Base-by-base conservation (phyloP, 2,888 invertebrate genomes). In the Alloplasta piceator region DNA sequence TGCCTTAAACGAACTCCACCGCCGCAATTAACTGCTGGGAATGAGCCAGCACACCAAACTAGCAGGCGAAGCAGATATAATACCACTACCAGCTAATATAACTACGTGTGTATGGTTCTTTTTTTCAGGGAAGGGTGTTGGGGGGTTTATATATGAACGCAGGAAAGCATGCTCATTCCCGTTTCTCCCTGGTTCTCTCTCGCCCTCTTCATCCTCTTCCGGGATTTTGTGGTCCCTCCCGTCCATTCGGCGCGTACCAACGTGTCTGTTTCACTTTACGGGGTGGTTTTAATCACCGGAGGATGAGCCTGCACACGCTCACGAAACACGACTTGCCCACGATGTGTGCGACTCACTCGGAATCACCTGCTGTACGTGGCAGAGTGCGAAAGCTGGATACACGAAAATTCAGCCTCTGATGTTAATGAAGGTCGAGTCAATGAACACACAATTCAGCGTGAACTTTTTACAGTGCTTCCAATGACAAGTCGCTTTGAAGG, bases 1-100 rank as follows among this genome's bases (percentile, higher is more conserved):
- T 86, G 85, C 84, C 84, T 86, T 85, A 86, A 87, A 89, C 85
- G 85, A 87, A 85, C 87, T 85, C 86, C 85, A 86, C 83, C 79
- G 84, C 82, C 82, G 86, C 87, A 87, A 88, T 89, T 89, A 89
- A 87, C 86, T 84, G 83, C 77, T 82, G 80, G 82, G 78, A 84
- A 83, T 83, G 79, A 83, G 75, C 78, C 82, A 75, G 61, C 74
- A 50, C 71, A 74, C 83, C 70, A 68, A 70, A 74, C 48, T 26
- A 60, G 50, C 68, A 60, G 26, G 16, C 52, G 26, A 41, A 50
- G 10, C 60, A 41, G 26, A 58, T 60, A 70, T 66, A 75, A 43
- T 52, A 36, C 52, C 46, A 52, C 38, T 9, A 38, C 38, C n/a
- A 48, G 60, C 56, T 48, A n/a, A 61, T 68, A 56, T 48, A 26